Base-by-base conservation (phyloP, 2,797 vertebrate genomes). In the Champsocephalus gunnari region DNA sequence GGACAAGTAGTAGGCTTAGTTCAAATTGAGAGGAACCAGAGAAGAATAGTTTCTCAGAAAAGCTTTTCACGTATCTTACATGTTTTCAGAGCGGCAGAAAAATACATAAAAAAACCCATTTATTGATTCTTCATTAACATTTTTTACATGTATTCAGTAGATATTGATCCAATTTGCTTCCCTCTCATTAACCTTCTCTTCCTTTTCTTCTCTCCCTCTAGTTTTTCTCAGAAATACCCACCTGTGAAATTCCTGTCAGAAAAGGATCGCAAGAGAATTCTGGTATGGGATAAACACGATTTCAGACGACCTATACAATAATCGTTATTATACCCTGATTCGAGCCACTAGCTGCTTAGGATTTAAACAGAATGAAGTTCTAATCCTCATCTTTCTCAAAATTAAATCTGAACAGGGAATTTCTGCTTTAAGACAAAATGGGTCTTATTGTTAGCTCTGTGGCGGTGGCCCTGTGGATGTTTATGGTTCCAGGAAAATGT, bases 231-330 rank as follows among this genome's bases (percentile, higher is more conserved):
- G 92, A 99, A 99, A 92, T 99, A 99, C 61, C 98, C 98, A 19
- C 98, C 98, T 0, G 98, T 99, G 81, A 99, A 99, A 92, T 99
- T 99, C 93, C 94, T 99, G 62, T 99, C 98, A 7, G 98, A 99
- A 92, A 99, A 99, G 89, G 98, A 99, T 89, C 96, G 98, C 66
- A 99, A 99, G 91, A 96, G 98, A 93, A 99, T 99, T 93, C 90
- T 99, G 97, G 98, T 99, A 95, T 94, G 96, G 87, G 3, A 53
- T 41, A 66, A 44, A 24, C 51, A 41, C 43, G 11, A 17, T 34
- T 76, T 19, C 17, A 45, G 24, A 61, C 2, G 9, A 47, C 48
- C 34, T 19, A 38, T 9, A 53, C 60, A 48, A 48, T 60, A 38
- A 38, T 38, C 34, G 8, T 38, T 38, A 38, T 38, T 38, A 38